Evolutionary conservation across 2,888 invertebrate genomes (phyloP).

Genomic region (Chrysotoxum bicinctum): DNA sequence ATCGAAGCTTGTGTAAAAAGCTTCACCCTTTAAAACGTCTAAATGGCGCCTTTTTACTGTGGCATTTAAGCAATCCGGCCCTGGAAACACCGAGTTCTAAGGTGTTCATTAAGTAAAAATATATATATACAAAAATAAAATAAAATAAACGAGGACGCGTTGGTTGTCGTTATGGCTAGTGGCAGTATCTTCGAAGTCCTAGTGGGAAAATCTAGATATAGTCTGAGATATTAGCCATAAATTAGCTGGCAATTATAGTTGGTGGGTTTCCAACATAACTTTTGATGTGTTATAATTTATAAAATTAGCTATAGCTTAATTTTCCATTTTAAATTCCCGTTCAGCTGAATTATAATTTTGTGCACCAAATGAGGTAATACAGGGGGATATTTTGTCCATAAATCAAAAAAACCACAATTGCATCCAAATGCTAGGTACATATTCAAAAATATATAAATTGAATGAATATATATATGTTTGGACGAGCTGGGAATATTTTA

Average conservation of each 20-base stretch:
- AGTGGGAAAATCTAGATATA: conserved; percentile 50
- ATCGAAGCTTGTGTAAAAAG: no score
- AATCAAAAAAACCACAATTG: not conserved
- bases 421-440: not conserved
- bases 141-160: not conserved
- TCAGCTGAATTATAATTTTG: not conserved
- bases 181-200: conserved; percentile 55
- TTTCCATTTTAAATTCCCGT: not conserved
- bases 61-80: no score
- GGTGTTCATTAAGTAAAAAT: conserved; percentile 46
- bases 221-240: conserved; percentile 51
- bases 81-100: conserved; percentile 35
- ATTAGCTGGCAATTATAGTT: conserved; percentile 51
- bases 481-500: not conserved
- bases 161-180: conserved; percentile 43
- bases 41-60: no score
- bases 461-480: not conserved
- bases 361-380: not conserved
- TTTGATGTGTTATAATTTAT: not conserved
- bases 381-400: not conserved
- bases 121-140: conserved; percentile 8
- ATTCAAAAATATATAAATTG: no score
- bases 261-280: not conserved
- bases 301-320: not conserved
- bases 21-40: no score